phyloP scores from a whole-genome alignment of 2,888 invertebrate genomes.

The Embidobia sp. region DNA sequence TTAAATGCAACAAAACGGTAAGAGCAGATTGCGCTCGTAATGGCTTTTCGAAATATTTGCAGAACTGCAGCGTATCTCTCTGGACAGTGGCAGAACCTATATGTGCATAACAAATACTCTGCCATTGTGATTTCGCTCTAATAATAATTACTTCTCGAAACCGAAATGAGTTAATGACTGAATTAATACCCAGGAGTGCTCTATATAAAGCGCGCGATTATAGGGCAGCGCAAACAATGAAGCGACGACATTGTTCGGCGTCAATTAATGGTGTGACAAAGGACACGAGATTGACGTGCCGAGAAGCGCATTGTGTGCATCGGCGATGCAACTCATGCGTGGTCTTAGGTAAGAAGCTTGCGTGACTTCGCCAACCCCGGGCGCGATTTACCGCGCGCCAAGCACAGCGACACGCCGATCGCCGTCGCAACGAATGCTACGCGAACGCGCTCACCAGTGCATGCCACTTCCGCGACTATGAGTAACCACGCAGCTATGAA shows the following conservation, averaged over 20 bases:
- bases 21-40: too few species aligned
- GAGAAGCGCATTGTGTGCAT: slow-evolving; percentile 6
- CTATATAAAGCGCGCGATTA: slow-evolving; percentile 22
- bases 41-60: too few species aligned
- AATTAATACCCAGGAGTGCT: slow-evolving; percentile 7
- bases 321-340: slow-evolving; percentile 10
- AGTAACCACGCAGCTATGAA: too few species aligned
- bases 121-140: too few species aligned
- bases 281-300: slow-evolving; percentile 18
- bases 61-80: too few species aligned
- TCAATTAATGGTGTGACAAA: slow-evolving; percentile 31
- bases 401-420: slow-evolving; percentile 4
- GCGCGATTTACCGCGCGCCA: slow-evolving; percentile 16
- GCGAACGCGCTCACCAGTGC: not conserved
- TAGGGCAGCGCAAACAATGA: slow-evolving; percentile 18
- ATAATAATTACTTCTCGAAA: too few species aligned
- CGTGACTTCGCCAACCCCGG: slow-evolving; percentile 10
- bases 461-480: slow-evolving; percentile 24
- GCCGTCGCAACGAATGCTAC: not conserved
- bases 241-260: slow-evolving; percentile 20
- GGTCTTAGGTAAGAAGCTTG: not conserved
- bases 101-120: too few species aligned
- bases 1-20: too few species aligned
- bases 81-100: too few species aligned
- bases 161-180: slow-evolving; percentile 15